Percentiles rank a stretch among this genome's conserved stretches.
Conservation (phyloP, 2,797 vertebrate genomes). For the Epinephelus malabaricus region DNA sequence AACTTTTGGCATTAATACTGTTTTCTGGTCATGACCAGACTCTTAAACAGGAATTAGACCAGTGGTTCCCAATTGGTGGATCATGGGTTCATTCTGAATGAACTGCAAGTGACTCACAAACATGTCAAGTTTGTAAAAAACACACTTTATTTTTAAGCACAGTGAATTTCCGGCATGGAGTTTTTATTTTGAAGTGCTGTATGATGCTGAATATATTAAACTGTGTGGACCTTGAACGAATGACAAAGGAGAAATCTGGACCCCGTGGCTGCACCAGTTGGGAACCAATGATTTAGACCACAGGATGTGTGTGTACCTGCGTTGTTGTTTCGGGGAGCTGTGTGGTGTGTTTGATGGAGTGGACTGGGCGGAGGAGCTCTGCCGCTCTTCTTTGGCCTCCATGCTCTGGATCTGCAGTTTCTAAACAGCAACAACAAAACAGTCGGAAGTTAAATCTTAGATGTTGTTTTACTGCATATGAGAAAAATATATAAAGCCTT, state of each 20-base stretch:
- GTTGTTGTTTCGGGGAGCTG: conserved; percentile 82
- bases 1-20: background rate
- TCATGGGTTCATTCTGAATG: too few species aligned
- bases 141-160: too few species aligned
- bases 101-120: too few species aligned
- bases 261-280: too few species aligned
- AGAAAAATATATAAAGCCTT: background rate
- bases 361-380: conserved; percentile 81
- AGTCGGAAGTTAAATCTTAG: background rate
- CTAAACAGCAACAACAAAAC: conserved; percentile 56
- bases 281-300: too few species aligned
- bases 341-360: conserved; percentile 86
- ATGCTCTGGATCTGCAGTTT: conserved; percentile 85
- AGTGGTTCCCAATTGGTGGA: background rate
- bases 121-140: too few species aligned
- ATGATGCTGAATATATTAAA: too few species aligned
- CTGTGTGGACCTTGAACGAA: too few species aligned
- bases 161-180: too few species aligned
- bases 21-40: background rate
- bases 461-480: background rate
- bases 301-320: conserved; percentile 70
- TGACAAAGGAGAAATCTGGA: too few species aligned
- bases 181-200: too few species aligned
- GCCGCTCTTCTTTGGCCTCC: conserved; percentile 82
- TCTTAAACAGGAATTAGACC: background rate